Evolutionary conservation across 2,113 vertebrate species (phyloP), one percentile per base, ranked within the genome.

Genomic region (Antechinus flavipes): DNA sequence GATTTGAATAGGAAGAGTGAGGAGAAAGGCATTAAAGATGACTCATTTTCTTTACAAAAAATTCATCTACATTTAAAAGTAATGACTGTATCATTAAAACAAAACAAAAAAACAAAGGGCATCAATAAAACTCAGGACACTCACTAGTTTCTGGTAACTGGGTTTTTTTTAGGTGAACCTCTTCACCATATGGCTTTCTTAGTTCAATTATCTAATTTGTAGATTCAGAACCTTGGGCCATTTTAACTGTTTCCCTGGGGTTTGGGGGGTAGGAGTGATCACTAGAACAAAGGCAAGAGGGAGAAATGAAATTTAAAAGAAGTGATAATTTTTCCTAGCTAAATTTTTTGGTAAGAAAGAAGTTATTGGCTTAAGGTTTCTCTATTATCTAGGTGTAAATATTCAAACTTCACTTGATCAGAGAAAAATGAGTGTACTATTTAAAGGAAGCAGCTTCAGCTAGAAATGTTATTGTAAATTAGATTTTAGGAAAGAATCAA

Each of bases 1-100:
- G 22, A 76, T 26, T n/a, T 27, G 8, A 8, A 93, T 95, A 96
- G 54, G 76, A 92, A 96, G 96, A 94, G 27, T 89, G 89, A 95
- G 50, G 9, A 89, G 30, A 47, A 27, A 91, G 50, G 53, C 92
- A 96, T 84, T 90, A 94, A 96, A 52, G 91, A 0, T 54, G 19
- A 91, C 68, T 94, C 94, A 24, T 47, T 76, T 35, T 91, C 42
- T 6, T 53, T 90, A 19, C 92, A 90, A 90, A 89, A 54, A 84
- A 94, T 10, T 54, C 50, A 91, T 12, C 26, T 35, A 91, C 25
- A 94, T 14, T 92, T 3, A 10, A 53, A 92, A 94, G 54, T 55
- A n/a, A 68, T 76, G 35, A 76, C 16, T 76, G 35, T 19, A 35
- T 1, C 2, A 35, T n/a, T 50, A 50, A 50, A 50, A 50, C 50